These are phyloP conservation scores for Ibycter americanus DNA, from an alignment of 2,797 vertebrate species.

Conservation along the genomic window DNA sequence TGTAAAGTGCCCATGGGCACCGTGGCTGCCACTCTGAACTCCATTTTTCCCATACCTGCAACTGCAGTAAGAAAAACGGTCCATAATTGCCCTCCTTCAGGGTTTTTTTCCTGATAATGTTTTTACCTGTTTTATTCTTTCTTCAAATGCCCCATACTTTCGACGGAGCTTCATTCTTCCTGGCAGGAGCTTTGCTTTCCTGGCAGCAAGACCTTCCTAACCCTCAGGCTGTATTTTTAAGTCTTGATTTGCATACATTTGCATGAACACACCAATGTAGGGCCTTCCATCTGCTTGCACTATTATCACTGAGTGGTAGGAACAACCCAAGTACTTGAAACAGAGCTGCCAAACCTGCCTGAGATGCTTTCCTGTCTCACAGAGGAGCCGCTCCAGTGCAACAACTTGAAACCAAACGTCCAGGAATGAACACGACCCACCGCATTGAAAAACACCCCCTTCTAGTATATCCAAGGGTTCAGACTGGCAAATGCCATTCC, in stretches of 20 bases:
- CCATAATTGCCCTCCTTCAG: background rate
- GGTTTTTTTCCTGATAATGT: background rate
- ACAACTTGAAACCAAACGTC: background rate
- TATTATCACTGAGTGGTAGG: background rate
- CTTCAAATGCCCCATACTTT: background rate
- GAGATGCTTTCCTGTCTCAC: background rate
- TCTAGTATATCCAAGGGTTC: background rate
- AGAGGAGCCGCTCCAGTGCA: background rate
- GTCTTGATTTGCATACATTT: background rate
- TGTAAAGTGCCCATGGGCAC: background rate
- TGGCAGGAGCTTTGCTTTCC: background rate
- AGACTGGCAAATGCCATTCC: background rate
- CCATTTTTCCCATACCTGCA: background rate
- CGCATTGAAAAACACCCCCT: rapidly evolving
- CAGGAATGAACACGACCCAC: background rate
- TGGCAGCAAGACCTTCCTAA: conserved; percentile 3
- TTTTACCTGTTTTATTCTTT: background rate
- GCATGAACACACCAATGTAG: background rate
- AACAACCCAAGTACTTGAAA: background rate
- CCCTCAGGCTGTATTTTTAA: background rate
- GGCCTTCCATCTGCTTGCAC: background rate
- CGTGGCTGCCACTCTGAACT: background rate
- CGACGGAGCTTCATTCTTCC: background rate
- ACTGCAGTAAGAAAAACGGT: background rate
- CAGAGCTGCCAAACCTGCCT: background rate